phyloP scores from a whole-genome alignment of 2,113 vertebrate species.

The Cnemophilus loriae region DNA sequence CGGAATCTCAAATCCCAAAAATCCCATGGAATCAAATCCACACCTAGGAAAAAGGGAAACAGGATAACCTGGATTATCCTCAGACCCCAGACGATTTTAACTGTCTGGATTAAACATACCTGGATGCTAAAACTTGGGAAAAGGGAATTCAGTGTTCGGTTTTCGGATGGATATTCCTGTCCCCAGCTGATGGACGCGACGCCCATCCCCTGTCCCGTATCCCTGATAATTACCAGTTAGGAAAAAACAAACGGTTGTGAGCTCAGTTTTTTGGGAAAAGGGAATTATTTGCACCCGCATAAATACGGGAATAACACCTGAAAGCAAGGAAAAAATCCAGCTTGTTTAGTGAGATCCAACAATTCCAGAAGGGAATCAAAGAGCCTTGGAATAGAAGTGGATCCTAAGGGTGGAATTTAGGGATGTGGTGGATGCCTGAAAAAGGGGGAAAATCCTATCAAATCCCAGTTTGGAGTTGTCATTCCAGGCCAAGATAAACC shows the following conservation, averaged over 20 bases:
- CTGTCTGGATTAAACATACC: not conserved
- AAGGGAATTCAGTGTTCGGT: not conserved
- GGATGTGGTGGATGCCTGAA: not conserved
- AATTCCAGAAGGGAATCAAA: not conserved
- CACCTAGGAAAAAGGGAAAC: not conserved
- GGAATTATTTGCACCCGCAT: not conserved
- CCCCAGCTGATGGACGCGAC: not conserved
- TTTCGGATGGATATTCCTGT: not conserved
- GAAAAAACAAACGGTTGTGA: not conserved
- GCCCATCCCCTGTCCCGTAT: rapidly evolving
- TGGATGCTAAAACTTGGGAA: not conserved
- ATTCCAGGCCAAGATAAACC: constrained; percentile 16
- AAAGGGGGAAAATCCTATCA: not conserved
- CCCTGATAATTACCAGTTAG: not conserved
- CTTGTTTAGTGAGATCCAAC: rapidly evolving
- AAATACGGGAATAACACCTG: not conserved
- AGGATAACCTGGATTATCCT: not conserved
- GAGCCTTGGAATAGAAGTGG: not conserved
- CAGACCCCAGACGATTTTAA: not conserved
- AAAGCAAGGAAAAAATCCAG: rapidly evolving
- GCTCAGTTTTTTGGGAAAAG: not conserved
- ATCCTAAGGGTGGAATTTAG: rapidly evolving
- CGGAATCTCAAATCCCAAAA: not conserved
- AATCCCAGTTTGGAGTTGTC: rapidly evolving
- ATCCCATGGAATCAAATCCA: rapidly evolving